Evolutionary conservation across 2,113 vertebrate genomes (phyloP), one percentile per base, ranked within the genome.

Genomic region (Chaenocephalus aceratus): DNA sequence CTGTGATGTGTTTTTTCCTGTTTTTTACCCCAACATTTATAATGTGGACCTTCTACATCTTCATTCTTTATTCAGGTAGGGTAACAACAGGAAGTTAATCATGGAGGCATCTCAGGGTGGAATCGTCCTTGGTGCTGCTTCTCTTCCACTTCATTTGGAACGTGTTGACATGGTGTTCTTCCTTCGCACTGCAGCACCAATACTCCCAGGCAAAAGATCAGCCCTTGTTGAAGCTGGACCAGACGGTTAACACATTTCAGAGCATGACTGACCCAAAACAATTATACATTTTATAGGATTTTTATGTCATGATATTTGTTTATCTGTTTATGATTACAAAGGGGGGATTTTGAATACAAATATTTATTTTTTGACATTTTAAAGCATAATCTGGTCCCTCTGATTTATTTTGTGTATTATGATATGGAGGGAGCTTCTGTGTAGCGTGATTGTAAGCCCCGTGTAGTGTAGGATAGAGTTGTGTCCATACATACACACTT

Each of bases 201-300:
- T 72, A 72, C 57, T 30, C 46, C 23, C 21, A 44, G 44, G 56
- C 56, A 48, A 18, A 34, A 45, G 21, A 63, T 69, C 41, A 44
- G 56, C 10, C 41, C 12, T 67, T 51, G 72, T 78, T 72, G 79
- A 72, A 72, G 36, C 64, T 65, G 70, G 44, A 61, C 54, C 58
- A 54, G 53, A 48, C 34, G 58, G 45, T 23, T 21, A 63, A 21
- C 61, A 82, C 77, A 52, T 69, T 84, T 77, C 18, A 34, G 49
- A 82, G 65, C 44, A 63, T 51, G 13, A 45, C 30, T 60, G 56
- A 83, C 70, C 56, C 73, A 68, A 79, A 90, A 71, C 67, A 85
- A 48, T 51, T 81, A 46, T 89, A 61, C 66, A 59, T 11, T 70
- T 76, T 78, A 86, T 21, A 21, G 54, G 64, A 78, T 86, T 65